Conservation (phyloP, 2,888 invertebrate genomes). For the Drosophila quinaria region DNA sequence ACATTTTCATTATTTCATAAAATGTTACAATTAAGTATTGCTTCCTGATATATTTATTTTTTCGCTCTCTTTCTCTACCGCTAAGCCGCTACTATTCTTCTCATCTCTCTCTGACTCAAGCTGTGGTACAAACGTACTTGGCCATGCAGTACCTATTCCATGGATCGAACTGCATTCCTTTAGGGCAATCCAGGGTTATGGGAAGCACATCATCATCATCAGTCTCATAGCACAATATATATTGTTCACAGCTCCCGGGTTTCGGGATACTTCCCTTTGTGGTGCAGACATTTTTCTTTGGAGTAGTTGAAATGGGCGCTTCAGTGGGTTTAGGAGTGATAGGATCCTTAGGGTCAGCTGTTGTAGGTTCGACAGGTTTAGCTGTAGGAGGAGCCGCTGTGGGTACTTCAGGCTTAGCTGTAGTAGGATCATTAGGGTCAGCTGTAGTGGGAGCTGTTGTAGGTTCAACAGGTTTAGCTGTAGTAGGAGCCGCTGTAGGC, state of each 20-base stretch:
- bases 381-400: neutral
- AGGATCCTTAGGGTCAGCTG: neutral
- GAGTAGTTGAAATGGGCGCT: neutral
- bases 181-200: constrained; percentile 54
- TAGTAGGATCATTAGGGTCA: neutral
- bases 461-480: neutral
- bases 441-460: neutral
- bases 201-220: constrained; percentile 6
- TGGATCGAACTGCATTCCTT: constrained; percentile 65
- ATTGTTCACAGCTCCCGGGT: constrained; percentile 59
- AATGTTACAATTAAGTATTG: constrained; percentile 30
- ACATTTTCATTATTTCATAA: constrained; percentile 15
- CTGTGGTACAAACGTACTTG: constrained; percentile 44
- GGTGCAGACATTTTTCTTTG: constrained; percentile 47
- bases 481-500: constrained; percentile 1
- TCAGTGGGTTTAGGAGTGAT: constrained; percentile 4
- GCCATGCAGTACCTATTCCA: constrained; percentile 45
- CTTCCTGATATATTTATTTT: constrained; percentile 12
- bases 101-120: neutral
- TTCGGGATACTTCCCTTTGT: constrained; percentile 66
- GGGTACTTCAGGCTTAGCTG: neutral
- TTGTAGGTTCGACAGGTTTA: neutral
- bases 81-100: neutral
- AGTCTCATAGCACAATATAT: constrained; percentile 55
- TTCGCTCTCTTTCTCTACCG: neutral